Percentiles rank a stretch among this genome's conserved stretches.
Conservation (phyloP, 2,113 vertebrate genomes). For the Stomatorhinus ivindoensis region DNA sequence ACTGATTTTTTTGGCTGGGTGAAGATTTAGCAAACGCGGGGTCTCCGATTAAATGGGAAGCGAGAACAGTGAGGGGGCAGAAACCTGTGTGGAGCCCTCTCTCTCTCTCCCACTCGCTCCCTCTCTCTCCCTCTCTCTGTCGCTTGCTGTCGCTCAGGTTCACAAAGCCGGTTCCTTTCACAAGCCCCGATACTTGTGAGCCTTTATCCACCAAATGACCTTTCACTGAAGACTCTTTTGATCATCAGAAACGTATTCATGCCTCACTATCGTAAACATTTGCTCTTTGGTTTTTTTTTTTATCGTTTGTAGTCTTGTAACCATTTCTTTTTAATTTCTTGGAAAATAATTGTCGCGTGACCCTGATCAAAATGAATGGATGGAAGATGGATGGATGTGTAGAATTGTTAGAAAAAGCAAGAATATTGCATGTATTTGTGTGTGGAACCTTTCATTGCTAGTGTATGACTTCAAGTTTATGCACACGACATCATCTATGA, state of each 20-base stretch:
- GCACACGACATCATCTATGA: not conserved
- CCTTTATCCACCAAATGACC: not conserved
- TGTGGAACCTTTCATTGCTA: not conserved
- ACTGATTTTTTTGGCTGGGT: constrained; percentile 1
- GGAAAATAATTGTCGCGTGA: not conserved
- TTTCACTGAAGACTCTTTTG: not conserved
- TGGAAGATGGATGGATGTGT: not conserved
- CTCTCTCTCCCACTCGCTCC: not conserved
- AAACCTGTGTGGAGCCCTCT: not conserved
- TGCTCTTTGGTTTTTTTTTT: not conserved
- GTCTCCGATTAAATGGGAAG: not conserved
- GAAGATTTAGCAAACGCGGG: not conserved
- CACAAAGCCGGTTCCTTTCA: not conserved
- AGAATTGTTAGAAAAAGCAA: not conserved
- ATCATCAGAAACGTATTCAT: not conserved
- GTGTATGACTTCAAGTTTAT: not conserved
- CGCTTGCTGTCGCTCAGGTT: not conserved
- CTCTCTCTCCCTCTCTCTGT: not conserved
- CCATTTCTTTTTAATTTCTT: not conserved
- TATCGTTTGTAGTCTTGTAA: not conserved
- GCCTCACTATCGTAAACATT: not conserved
- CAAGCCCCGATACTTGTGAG: not conserved
- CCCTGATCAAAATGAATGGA: not conserved
- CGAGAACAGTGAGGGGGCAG: not conserved
- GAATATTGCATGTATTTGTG: not conserved